Evolutionary conservation across 2,797 vertebrate species (phyloP), one percentile per base, ranked within the genome.

Genomic region (Sebastes umbrosus): DNA sequence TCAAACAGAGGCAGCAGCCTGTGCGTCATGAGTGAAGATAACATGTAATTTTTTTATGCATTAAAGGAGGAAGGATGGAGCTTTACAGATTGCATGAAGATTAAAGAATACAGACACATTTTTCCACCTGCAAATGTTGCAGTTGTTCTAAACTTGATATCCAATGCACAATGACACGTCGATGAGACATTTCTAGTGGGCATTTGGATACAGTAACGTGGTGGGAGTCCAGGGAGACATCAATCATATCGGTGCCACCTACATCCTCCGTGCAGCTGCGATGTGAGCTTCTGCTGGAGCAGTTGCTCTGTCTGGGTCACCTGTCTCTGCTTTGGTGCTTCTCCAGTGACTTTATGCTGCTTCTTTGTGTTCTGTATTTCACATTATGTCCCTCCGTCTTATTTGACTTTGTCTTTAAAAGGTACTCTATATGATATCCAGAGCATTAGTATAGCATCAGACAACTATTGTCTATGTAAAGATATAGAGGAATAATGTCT

Each of bases 1-100:
- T 87, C 52, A 77, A 70, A 59, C 29, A 12, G 22, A 32, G 58
- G 74, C 63, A 24, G 71, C 43, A 32, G 65, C 27, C 9, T 57
- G 65, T 54, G 57, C 27, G 5, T 83, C 29, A 50, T 16, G 22
- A 57, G 7, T 13, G 57, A 62, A 18, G 46, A 36, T 62, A 29
- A 22, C 27, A 6, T 71, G 34, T 57, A 0, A 16, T 32, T 46
- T 6, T 13, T 14, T 10, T 3, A 12, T 55, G 4, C 8, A 20
- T 29, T 22, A 5, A 29, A 29, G 18, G 13, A 22, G 50, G 24
- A 11, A 27, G 16, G 64, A 50, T 29, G 39, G 34, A 69, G 32
- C 6, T 29, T 52, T 34, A 29, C 31, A 76, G 11, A n/a, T 13
- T 9, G 50, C 22, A 13, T 32, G 9, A 27, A 39, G 29, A 32